Evolutionary conservation across 1,140 invertebrate genomes (phyloP).

Genomic region (Euwallacea fornicatus): DNA sequence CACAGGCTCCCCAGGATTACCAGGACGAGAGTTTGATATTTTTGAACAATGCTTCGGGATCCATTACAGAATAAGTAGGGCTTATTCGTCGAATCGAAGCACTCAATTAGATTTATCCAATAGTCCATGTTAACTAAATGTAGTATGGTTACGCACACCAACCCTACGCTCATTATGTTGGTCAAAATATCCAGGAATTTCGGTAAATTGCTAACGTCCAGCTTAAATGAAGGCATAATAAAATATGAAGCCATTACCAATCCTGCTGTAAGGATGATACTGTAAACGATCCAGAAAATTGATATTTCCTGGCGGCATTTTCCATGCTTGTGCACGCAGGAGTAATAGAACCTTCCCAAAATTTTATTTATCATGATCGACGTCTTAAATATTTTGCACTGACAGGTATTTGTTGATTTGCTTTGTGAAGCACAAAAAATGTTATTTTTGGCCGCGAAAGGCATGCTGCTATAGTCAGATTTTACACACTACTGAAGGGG

Average conservation of each 20-base stretch:
- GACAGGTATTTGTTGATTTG: background rate
- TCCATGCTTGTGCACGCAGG: constrained; percentile 8
- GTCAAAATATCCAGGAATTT: background rate
- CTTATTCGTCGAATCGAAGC: background rate
- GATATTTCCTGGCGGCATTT: constrained; percentile 11
- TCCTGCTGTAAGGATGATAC: background rate
- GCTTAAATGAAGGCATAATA: background rate
- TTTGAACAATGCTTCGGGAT: background rate
- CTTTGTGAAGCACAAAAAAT: no score
- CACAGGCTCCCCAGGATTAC: background rate
- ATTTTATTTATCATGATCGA: background rate
- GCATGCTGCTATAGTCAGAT: no score
- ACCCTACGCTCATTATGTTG: constrained; percentile 1
- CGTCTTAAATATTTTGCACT: constrained; percentile 1
- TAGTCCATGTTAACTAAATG: background rate
- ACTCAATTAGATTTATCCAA: background rate
- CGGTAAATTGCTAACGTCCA: constrained; percentile 7
- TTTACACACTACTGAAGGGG: no score
- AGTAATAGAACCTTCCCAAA: constrained; percentile 4
- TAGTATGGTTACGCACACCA: background rate
- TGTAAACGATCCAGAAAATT: constrained; percentile 9
- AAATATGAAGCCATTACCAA: background rate
- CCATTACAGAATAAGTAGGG: background rate
- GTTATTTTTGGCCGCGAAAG: no score
- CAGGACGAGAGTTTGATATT: background rate